Evolutionary conservation across 2,113 vertebrate species (phyloP).

Genomic region (Vicugna pacos): DNA sequence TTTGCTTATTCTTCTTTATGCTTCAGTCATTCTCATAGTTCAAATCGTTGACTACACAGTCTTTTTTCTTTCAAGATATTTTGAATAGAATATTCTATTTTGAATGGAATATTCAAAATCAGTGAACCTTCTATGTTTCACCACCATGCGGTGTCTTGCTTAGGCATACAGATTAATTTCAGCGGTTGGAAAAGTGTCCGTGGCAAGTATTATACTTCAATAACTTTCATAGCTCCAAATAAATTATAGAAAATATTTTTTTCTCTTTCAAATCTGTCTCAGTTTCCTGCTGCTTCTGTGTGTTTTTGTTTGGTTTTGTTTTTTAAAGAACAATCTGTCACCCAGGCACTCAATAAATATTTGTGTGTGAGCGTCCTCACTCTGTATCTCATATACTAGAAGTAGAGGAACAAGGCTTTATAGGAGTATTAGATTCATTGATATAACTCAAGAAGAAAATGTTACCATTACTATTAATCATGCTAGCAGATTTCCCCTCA

Average conservation of each 20-base stretch:
- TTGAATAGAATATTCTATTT: constrained; percentile 76
- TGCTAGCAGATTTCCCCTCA: constrained; percentile 19
- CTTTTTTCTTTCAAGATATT: constrained; percentile 72
- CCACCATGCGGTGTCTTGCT: constrained; percentile 69
- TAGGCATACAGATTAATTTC: constrained; percentile 79
- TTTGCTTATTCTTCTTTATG: constrained; percentile 56
- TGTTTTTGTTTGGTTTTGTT: constrained; percentile 38
- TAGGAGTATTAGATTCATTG: background rate
- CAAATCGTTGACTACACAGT: constrained; percentile 52
- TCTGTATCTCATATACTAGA: constrained; percentile 11
- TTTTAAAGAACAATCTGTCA: constrained; percentile 63
- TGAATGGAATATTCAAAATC: constrained; percentile 74
- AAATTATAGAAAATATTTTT: constrained; percentile 39
- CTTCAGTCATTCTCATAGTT: constrained; percentile 60
- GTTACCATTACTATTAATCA: constrained; percentile 32
- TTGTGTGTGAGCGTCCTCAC: constrained; percentile 26
- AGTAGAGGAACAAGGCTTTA: constrained; percentile 24
- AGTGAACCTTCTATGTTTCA: constrained; percentile 75
- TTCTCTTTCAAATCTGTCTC: constrained; percentile 62
- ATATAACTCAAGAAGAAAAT: constrained; percentile 41
- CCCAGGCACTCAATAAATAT: constrained; percentile 53
- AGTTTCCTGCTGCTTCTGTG: constrained; percentile 53
- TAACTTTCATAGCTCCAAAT: constrained; percentile 69
- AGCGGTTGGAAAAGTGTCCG: constrained; percentile 67
- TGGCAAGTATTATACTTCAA: constrained; percentile 70